phyloP scores from a whole-genome alignment of 2,797 vertebrate genomes.

The Pipistrellus pipistrellus region DNA sequence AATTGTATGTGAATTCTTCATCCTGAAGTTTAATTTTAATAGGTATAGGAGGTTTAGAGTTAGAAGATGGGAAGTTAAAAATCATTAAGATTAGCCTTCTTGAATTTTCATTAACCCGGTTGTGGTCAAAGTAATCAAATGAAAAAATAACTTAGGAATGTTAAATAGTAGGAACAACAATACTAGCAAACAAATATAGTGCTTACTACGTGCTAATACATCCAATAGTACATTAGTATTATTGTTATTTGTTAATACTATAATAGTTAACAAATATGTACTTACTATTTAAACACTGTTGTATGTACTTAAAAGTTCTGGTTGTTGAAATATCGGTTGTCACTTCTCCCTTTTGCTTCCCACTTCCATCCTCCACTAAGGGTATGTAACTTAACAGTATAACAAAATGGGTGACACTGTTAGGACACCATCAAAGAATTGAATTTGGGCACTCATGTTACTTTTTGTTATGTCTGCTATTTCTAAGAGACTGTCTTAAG shows the following conservation, averaged over 20 bases:
- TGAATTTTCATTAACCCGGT: constrained; percentile 1
- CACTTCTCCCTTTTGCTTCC: constrained; percentile 29
- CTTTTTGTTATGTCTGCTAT: constrained; percentile 44
- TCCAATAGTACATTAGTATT: no score
- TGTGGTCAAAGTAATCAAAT: constrained; percentile 29
- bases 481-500: background rate
- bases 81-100: constrained; percentile 51
- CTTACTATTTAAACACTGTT: constrained; percentile 23
- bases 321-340: constrained; percentile 47
- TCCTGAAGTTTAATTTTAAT: constrained; percentile 37
- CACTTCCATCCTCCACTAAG: background rate
- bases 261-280: constrained; percentile 35
- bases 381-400: background rate
- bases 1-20: constrained; percentile 51
- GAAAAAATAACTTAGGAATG: constrained; percentile 38
- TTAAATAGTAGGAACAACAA: constrained; percentile 24
- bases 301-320: constrained; percentile 44
- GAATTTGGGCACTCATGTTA: constrained; percentile 15
- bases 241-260: background rate
- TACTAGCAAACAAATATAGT: constrained; percentile 42
- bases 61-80: constrained; percentile 15
- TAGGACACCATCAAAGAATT: constrained; percentile 7
- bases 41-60: background rate
- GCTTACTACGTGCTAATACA: background rate
- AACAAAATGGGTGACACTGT: constrained; percentile 35